Evolutionary conservation across 1,140 invertebrate genomes (phyloP), one percentile per base, ranked within the genome.

Genomic region (Sitobion miscanthi): DNA sequence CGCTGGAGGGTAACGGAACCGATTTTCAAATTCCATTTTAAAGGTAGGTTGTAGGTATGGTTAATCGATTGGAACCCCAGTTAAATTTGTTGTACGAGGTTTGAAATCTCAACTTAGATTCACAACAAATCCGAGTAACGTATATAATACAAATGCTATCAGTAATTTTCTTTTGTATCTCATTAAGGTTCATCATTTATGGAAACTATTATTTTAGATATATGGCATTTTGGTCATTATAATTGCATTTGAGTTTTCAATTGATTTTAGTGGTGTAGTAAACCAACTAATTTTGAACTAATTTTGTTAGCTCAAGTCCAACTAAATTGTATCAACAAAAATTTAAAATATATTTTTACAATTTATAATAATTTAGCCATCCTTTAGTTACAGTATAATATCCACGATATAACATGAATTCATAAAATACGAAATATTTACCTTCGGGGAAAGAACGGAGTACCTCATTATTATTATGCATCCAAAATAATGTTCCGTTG

Each of bases 11-110:
- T 77, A 77, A 69, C 62, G 62, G 6, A n/a, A 77, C 30, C 5
- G 62, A n/a, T 77, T 77, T n/a, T 77, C 62, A 77, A n/a, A 35
- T n/a, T 77, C n/a, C 30, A 77, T 77, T n/a, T 77, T 77, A 77
- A 77, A 77, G 17, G 5, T 17, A 77, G n/a, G n/a, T 35, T n/a
- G 14, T 35, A 77, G 62, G 62, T 77, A 77, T 77, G 14, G 30
- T 14, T 77, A 77, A 77, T 77, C 11, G 14, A n/a, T n/a, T 77
- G 17, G 14, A 77, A 77, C 14, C 17, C 14, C 0, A 77, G 4
- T 17, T n/a, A 77, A 77, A 17, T n/a, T 77, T 77, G 11, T 77
- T 77, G 30, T n/a, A 77, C 4, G n/a, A 77, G 30, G 14, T n/a
- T 77, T 77, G 30, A 77, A 77, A n/a, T 17, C 23, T 77, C 30